These are phyloP conservation scores for Ameiurus melas DNA, from an alignment of 2,113 vertebrate species.

Conservation along the genomic window DNA sequence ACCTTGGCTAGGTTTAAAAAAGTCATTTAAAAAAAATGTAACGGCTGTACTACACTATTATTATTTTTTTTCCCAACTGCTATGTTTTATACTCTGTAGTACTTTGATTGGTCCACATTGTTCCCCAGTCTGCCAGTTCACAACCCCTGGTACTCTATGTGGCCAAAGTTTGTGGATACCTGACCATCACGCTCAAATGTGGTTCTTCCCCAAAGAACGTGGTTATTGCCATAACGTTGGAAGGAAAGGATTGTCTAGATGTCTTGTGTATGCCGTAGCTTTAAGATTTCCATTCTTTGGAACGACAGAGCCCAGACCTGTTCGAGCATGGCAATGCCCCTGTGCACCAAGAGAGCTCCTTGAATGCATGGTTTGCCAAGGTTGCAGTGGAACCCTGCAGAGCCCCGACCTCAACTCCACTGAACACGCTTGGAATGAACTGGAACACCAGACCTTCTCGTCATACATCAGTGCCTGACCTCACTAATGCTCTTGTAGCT, in stretches of 20 bases:
- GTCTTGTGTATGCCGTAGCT: background rate
- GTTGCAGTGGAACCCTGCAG: background rate
- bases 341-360: background rate
- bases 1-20: background rate
- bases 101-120: background rate
- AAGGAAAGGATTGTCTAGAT: background rate
- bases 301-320: background rate
- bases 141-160: background rate
- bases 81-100: background rate
- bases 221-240: background rate
- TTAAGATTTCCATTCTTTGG: background rate
- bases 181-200: background rate
- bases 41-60: background rate
- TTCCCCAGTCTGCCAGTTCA: background rate
- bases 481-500: background rate
- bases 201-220: background rate
- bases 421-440: background rate
- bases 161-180: background rate
- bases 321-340: background rate
- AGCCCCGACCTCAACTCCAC: background rate
- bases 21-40: too few species aligned
- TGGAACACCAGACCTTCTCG: background rate
- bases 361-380: background rate
- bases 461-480: background rate
- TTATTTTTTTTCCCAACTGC: background rate